Conservation (phyloP, 2,888 invertebrate species). For the Willowsia nigromaculata region DNA sequence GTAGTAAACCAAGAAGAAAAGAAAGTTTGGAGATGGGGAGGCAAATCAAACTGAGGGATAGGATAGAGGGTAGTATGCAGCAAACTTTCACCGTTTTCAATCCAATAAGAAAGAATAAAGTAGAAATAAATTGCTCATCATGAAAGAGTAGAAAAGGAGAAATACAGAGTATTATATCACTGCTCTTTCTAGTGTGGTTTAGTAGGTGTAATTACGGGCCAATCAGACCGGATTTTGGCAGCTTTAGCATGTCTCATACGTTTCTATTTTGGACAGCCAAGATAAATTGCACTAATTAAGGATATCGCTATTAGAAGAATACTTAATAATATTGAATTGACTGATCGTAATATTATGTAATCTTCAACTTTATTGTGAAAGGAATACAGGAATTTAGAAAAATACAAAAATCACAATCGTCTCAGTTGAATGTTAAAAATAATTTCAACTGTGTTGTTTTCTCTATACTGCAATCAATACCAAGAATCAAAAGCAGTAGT, state of each 20-base stretch:
- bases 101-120: slow-evolving; percentile 50
- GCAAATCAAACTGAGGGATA: no score
- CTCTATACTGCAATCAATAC: no score
- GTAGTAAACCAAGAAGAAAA: no score
- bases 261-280: slow-evolving; percentile 46
- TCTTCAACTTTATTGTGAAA: neutral
- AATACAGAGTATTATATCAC: neutral
- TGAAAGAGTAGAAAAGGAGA: slow-evolving; percentile 2
- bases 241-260: slow-evolving; percentile 49
- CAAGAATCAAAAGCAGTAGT: no score
- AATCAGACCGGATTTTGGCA: slow-evolving; percentile 58
- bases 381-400: no score
- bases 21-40: no score
- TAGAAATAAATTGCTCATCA: slow-evolving; percentile 66
- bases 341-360: neutral
- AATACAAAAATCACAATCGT: no score
- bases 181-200: neutral
- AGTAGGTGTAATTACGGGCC: slow-evolving; percentile 29
- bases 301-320: neutral
- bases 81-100: slow-evolving; percentile 45
- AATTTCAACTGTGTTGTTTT: no score
- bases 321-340: neutral
- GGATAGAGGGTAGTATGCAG: no score
- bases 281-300: slow-evolving; percentile 67
- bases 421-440: no score